These are phyloP conservation scores for Petrocephalus schoutedeni DNA, from an alignment of 2,797 vertebrate species.

Conservation along the genomic window DNA sequence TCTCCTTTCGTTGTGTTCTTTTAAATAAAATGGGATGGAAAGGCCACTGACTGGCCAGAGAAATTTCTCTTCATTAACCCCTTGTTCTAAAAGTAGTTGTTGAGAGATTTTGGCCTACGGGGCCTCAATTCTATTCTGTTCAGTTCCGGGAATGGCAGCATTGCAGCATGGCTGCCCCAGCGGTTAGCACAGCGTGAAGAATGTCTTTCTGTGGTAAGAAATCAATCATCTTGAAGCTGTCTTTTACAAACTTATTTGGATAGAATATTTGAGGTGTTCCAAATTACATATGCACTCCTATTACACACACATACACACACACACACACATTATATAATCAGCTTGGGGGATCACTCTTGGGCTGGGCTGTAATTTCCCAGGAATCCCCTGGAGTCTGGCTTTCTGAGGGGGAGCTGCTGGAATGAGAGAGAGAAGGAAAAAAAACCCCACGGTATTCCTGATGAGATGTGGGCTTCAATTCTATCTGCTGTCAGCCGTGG, in stretches of 20 bases:
- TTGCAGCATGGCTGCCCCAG: conserved; percentile 41
- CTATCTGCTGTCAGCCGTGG: not conserved
- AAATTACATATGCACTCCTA: conserved; percentile 30
- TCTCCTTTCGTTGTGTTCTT: not conserved
- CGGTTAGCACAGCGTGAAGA: conserved; percentile 14
- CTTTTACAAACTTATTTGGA: conserved; percentile 47
- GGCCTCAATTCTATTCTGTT: conserved; percentile 40
- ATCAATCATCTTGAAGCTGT: conserved; percentile 53
- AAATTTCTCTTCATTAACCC: not conserved
- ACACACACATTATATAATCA: not conserved
- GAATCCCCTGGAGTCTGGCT: not conserved
- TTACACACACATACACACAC: not conserved
- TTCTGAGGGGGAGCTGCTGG: not conserved
- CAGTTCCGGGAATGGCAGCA: conserved; percentile 54
- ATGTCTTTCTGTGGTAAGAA: conserved; percentile 56
- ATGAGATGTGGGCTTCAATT: conserved; percentile 17
- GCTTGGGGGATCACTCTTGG: not conserved
- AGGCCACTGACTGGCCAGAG: not conserved
- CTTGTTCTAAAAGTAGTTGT: not conserved
- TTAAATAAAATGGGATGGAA: not conserved
- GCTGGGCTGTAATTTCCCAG: conserved; percentile 7
- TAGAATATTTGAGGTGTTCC: conserved; percentile 58
- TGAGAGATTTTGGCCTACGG: not conserved
- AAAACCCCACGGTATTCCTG: not conserved
- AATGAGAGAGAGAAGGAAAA: not conserved